Base-by-base conservation (phyloP, 2,113 vertebrate species). In the Boulengerochromis microlepis region DNA sequence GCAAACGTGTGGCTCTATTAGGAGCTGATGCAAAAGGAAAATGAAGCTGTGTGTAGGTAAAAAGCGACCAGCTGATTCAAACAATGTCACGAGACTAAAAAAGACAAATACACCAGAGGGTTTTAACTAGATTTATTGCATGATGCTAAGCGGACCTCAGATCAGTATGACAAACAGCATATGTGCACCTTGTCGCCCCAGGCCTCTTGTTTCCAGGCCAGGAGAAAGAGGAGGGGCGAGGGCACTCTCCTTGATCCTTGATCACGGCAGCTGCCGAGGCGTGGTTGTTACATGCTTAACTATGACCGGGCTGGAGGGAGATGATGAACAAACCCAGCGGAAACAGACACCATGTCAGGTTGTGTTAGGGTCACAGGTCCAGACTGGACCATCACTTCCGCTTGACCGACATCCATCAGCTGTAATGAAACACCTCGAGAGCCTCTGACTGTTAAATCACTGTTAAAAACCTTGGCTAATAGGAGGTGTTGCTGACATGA, bases 391-490 rank as follows among this genome's bases (percentile, higher is more conserved):
- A 53, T 85, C 4, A 5, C 53, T 53, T 86, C 83, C 80, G 69
- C 56, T 87, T 85, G 86, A 91, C 71, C 42, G 19, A 33, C 81
- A 91, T 90, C 88, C 84, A 89, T 89, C 84, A 71, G 5, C 24
- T 69, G 45, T 92, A 91, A 94, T 94, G 85, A 94, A 91, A 91
- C 90, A 92, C 92, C 81, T 88, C 40, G 2, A 57, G 84, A 78
- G 81, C 53, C 53, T 83, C 38, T 7, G 6, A 56, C 81, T 66
- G 83, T 80, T 64, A 74, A 35, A 56, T 83, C 33, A 12, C 38
- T 19, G 52, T 81, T 83, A 22, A 50, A 66, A 80, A 57, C 13
- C 18, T 33, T 33, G 35, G 24, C 24, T 59, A 5, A 47, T 6
- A 40, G 7, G 52, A 59, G 33, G 33, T 8, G 13, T n/a, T 40